Percentiles rank a stretch among this genome's conserved stretches.
These are phyloP conservation scores for Anolis sagrei DNA, from an alignment of 2,113 vertebrate genomes.

Conservation along the genomic window DNA sequence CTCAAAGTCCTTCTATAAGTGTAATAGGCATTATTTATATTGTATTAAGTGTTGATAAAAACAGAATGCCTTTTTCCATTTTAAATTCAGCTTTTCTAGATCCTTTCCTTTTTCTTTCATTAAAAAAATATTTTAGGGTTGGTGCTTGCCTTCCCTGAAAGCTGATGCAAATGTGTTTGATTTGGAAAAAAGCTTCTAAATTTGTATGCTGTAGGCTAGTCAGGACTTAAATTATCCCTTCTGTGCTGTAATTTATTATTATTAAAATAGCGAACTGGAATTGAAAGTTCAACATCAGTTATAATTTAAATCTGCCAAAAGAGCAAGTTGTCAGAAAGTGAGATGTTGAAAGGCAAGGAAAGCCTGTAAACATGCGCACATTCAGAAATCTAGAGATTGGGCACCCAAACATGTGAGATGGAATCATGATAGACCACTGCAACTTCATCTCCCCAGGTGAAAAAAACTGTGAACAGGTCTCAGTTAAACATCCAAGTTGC, in stretches of 20 bases:
- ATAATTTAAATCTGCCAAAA: too few relatives aligned
- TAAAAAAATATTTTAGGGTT: rapidly evolving
- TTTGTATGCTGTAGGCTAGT: background rate
- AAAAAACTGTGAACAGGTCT: too few relatives aligned
- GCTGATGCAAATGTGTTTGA: background rate
- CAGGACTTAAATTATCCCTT: background rate
- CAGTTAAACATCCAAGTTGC: too few relatives aligned
- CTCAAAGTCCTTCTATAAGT: slow-evolving; percentile 11
- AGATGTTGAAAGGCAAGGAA: too few relatives aligned
- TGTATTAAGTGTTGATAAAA: background rate
- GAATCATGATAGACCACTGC: too few relatives aligned
- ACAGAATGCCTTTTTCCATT: slow-evolving; percentile 13
- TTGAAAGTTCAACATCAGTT: too few relatives aligned
- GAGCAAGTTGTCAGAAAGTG: too few relatives aligned
- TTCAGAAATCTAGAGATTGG: too few relatives aligned
- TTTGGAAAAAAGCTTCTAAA: background rate
- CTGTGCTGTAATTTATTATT: background rate
- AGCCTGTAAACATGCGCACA: too few relatives aligned
- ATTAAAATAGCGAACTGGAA: background rate
- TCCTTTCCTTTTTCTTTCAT: background rate
- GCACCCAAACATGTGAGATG: too few relatives aligned
- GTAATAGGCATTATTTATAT: background rate
- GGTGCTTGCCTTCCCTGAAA: background rate
- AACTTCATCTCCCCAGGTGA: too few relatives aligned
- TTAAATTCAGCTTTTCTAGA: background rate